Conservation (phyloP, 2,797 vertebrate species). For the Echeneis naucrates region DNA sequence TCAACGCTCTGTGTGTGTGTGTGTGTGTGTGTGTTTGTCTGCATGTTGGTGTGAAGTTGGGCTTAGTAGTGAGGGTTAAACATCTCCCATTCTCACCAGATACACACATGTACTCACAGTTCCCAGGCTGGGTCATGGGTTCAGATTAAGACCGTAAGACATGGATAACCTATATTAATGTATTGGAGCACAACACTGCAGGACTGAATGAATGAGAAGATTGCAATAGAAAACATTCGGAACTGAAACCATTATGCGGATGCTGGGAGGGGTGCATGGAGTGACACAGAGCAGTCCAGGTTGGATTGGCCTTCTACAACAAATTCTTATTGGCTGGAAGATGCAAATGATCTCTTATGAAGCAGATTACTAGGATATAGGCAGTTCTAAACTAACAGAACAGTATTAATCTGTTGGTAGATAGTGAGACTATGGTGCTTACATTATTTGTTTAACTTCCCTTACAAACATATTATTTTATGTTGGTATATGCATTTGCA, state of each 20-base stretch:
- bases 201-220: slow-evolving; percentile 6
- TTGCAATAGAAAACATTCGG: background rate
- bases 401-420: background rate
- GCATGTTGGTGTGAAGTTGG: slow-evolving; percentile 50
- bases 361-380: background rate
- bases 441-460: background rate
- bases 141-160: slow-evolving; percentile 75
- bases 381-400: background rate
- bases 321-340: background rate
- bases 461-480: background rate
- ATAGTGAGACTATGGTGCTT: background rate
- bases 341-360: background rate
- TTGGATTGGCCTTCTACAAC: background rate
- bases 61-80: slow-evolving; percentile 64
- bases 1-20: slow-evolving; percentile 46
- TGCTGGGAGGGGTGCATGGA: background rate
- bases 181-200: slow-evolving; percentile 41
- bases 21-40: slow-evolving; percentile 35
- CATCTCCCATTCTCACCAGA: slow-evolving; percentile 32
- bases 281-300: background rate
- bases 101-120: slow-evolving; percentile 32
- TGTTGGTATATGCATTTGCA: no score
- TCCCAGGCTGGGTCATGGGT: slow-evolving; percentile 66
- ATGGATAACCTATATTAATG: slow-evolving; percentile 74
- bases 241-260: background rate